These are phyloP conservation scores for Aricia artaxerxes DNA, from an alignment of 2,888 invertebrate genomes.

Conservation along the genomic window DNA sequence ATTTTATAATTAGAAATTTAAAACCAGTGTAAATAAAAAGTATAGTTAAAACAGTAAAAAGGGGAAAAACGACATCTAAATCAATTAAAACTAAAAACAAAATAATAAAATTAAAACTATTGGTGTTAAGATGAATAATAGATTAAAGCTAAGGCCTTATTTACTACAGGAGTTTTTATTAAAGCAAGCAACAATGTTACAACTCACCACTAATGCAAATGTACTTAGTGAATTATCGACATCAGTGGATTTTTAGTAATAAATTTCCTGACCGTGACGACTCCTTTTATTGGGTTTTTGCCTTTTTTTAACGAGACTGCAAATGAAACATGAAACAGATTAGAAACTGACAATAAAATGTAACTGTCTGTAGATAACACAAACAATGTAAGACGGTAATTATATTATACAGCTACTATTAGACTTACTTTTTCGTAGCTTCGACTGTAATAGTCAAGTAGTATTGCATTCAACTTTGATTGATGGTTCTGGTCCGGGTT, in stretches of 20 bases:
- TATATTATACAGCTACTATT: background rate
- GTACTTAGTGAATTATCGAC: background rate
- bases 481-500: too few relatives aligned
- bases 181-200: background rate
- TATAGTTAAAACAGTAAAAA: too few relatives aligned
- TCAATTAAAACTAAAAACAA: too few relatives aligned
- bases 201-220: background rate
- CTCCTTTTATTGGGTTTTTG: background rate
- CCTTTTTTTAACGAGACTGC: background rate
- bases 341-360: constrained; percentile 10
- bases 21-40: too few relatives aligned
- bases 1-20: too few relatives aligned
- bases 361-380: background rate
- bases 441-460: too few relatives aligned
- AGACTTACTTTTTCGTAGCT: too few relatives aligned
- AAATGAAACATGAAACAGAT: constrained; percentile 13
- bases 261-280: background rate
- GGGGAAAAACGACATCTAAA: too few relatives aligned
- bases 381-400: background rate
- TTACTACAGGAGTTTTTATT: background rate
- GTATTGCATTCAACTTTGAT: too few relatives aligned
- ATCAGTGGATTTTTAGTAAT: background rate
- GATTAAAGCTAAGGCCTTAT: background rate
- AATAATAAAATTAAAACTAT: too few relatives aligned
- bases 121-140: background rate